Evolutionary conservation across 2,888 invertebrate species (phyloP), one percentile per base, ranked within the genome.

Genomic region (Rhamphomyia laevipes): DNA sequence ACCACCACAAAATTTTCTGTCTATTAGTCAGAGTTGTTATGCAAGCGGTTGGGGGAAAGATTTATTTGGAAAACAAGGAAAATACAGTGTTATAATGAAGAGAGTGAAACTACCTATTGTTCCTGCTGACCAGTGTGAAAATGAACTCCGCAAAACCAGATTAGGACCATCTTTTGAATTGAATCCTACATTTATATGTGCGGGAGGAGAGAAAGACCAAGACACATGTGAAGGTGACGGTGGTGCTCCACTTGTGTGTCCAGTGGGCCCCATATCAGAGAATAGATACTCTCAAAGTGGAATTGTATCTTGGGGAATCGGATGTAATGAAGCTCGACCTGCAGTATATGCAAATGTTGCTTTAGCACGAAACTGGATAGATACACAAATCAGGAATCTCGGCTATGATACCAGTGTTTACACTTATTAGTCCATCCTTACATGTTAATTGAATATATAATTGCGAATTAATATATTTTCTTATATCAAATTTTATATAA

Each of bases 311-410:
- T 85, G 85, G 85, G 85, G 11, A 13, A 82, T 92, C 48, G 86
- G 85, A 4, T 92, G 92, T 60, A 90, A 90, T 0, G 63, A 61
- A 55, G 67, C 55, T 45, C 75, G 84, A 1, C 92, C 92, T 0
- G 91, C 85, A 0, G 87, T 88, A 1, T 92, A 91, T 64, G 80
- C 81, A 0, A 78, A 81, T 58, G 84, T 88, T 0, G 72, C 83
- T 0, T 62, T 71, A 46, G 83, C 81, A 59, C 72, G 83, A 16
- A 61, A 71, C 10, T 91, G 91, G 89, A 81, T n/a, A n/a, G n/a
- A n/a, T n/a, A n/a, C n/a, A n/a, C n/a, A n/a, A n/a, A n/a, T n/a
- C n/a, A n/a, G n/a, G n/a, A n/a, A n/a, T n/a, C n/a, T n/a, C n/a
- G n/a, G n/a, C n/a, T n/a, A n/a, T n/a, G n/a, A n/a, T n/a, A n/a